Conservation (phyloP, 2,113 vertebrate species). For the Etia nguti region DNA sequence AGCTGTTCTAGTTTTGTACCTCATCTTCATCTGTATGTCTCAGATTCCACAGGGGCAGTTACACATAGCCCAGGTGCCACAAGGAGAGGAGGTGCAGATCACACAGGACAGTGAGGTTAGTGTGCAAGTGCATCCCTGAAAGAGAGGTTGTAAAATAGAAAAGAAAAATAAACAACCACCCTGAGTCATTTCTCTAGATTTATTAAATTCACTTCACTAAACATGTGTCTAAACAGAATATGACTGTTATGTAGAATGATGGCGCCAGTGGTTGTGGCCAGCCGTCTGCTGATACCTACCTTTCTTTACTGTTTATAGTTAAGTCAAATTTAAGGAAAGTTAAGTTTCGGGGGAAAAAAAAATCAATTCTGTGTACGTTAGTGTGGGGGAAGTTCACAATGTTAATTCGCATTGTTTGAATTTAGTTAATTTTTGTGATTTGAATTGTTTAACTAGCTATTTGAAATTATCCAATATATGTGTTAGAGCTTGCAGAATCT, state of each 20-base stretch:
- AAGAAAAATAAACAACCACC: background rate
- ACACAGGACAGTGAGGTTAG: slow-evolving; percentile 97
- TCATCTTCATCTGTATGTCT: slow-evolving; percentile 42
- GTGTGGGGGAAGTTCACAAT: background rate
- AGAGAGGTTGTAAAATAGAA: background rate
- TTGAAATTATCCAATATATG: background rate
- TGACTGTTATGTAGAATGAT: background rate
- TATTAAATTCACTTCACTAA: background rate
- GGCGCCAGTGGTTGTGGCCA: background rate
- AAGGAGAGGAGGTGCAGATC: slow-evolving; percentile 98
- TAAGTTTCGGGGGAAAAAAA: background rate
- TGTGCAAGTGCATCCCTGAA: background rate
- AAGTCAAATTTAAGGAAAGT: background rate
- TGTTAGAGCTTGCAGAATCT: background rate
- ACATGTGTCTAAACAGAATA: background rate
- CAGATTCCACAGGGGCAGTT: slow-evolving; percentile 95
- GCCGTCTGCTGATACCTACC: background rate
- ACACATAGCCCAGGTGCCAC: slow-evolving; percentile 97
- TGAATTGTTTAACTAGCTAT: background rate
- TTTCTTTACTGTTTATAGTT: background rate
- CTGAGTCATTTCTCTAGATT: background rate
- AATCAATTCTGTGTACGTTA: background rate
- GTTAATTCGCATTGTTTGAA: background rate
- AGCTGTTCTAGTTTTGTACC: background rate
- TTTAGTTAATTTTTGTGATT: background rate